Evolutionary conservation across 1,140 invertebrate genomes (phyloP).

Genomic region (Drosophila obscura): DNA sequence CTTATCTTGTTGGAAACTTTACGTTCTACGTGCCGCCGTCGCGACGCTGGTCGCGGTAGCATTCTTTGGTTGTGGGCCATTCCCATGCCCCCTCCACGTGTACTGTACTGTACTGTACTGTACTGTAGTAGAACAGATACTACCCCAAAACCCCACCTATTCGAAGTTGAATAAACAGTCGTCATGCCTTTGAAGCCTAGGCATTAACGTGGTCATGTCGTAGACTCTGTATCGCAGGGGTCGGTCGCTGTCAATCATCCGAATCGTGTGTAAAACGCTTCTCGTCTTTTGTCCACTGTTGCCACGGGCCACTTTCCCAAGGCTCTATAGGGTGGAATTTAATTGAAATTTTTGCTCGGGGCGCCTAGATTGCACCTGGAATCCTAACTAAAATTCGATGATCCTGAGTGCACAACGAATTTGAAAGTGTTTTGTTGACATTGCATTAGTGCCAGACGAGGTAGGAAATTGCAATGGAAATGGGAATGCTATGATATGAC

Average conservation of each 20-base stretch:
- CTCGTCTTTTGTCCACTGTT: slow-evolving; percentile 34
- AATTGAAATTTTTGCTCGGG: slow-evolving; percentile 66
- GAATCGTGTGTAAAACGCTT: not conserved
- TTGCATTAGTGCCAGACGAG: slow-evolving; percentile 1
- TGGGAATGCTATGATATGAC: not conserved
- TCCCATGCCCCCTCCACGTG: not conserved
- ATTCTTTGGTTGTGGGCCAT: slow-evolving; percentile 44
- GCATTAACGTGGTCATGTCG: slow-evolving; percentile 61
- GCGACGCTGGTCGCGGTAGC: slow-evolving; percentile 42
- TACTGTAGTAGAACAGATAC: not conserved
- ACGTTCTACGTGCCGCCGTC: slow-evolving; percentile 71
- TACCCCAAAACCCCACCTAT: not conserved
- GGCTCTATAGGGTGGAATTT: slow-evolving; percentile 47
- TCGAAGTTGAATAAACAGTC: slow-evolving; percentile 47
- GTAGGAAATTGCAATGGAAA: not conserved
- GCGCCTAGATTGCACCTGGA: slow-evolving; percentile 23
- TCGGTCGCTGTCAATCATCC: slow-evolving; percentile 60
- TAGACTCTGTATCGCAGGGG: slow-evolving; percentile 50
- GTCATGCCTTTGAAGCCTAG: slow-evolving; percentile 69
- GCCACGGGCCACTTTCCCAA: slow-evolving; percentile 40
- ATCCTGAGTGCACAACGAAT: slow-evolving; percentile 8
- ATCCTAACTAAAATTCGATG: slow-evolving; percentile 19
- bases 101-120: not conserved
- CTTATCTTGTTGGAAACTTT: slow-evolving; percentile 75
- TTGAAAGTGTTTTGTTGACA: slow-evolving; percentile 30